Evolutionary conservation across 1,140 invertebrate genomes (phyloP).

Genomic region (Trichoplusia ni): DNA sequence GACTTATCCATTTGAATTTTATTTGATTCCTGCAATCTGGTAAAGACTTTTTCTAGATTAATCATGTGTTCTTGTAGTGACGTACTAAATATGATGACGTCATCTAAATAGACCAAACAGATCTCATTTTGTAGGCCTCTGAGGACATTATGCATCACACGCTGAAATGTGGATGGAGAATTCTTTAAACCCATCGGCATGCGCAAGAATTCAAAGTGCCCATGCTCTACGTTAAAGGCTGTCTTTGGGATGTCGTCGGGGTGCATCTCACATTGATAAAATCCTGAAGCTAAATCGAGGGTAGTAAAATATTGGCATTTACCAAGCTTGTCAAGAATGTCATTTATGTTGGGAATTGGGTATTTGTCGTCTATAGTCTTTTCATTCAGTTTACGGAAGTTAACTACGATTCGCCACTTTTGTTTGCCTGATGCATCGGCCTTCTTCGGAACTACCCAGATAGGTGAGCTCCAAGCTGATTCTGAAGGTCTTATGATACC

Average conservation of each 20-base stretch:
- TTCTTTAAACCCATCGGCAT: slow-evolving; percentile 30
- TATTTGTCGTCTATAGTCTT: slow-evolving; percentile 18
- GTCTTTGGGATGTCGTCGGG: slow-evolving; percentile 32
- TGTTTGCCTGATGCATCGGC: slow-evolving; percentile 10
- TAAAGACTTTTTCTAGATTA: neutral
- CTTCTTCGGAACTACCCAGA: too few species aligned
- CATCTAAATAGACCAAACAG: neutral
- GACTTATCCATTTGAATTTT: too few species aligned
- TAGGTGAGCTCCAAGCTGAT: too few species aligned
- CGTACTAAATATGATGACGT: neutral
- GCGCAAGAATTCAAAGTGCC: slow-evolving; percentile 31
- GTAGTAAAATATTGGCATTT: slow-evolving; percentile 70
- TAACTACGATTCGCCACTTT: slow-evolving; percentile 13
- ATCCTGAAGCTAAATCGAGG: slow-evolving; percentile 79
- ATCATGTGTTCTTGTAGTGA: neutral
- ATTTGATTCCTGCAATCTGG: neutral
- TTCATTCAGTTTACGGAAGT: slow-evolving; percentile 22
- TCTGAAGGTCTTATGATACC: too few species aligned
- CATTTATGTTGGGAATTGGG: slow-evolving; percentile 21
- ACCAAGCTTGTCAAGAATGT: slow-evolving; percentile 56
- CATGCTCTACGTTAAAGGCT: slow-evolving; percentile 31
- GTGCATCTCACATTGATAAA: slow-evolving; percentile 79
- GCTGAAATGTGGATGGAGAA: neutral
- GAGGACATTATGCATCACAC: neutral
- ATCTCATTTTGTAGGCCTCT: neutral